These are phyloP conservation scores for Phoeniculus purpureus DNA, from an alignment of 2,797 vertebrate genomes.

Conservation along the genomic window DNA sequence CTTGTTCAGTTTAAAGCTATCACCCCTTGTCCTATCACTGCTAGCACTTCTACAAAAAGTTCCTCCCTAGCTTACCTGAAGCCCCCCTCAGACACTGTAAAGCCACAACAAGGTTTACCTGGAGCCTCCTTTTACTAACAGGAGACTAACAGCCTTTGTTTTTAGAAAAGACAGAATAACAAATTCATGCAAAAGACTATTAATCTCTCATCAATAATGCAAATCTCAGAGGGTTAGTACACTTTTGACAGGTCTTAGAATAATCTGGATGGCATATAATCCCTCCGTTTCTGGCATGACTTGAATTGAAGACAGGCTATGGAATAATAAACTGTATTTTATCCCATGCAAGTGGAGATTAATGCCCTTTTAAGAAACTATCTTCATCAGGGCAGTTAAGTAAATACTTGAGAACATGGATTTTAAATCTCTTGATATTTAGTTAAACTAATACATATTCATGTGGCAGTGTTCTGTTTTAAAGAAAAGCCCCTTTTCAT, in stretches of 20 bases:
- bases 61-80: too few relatives aligned
- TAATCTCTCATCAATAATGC: slow-evolving; percentile 24
- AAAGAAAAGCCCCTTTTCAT: not conserved
- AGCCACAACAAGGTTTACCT: too few relatives aligned
- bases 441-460: slow-evolving; percentile 34
- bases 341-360: not conserved
- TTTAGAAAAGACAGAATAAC: not conserved
- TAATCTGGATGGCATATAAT: slow-evolving; percentile 9
- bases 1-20: too few relatives aligned
- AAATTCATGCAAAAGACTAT: not conserved
- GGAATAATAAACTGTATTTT: slow-evolving; percentile 1
- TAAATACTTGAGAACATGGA: not conserved
- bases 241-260: slow-evolving; percentile 15
- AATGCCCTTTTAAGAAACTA: not conserved
- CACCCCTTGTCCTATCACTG: too few relatives aligned
- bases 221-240: not conserved
- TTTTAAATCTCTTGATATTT: slow-evolving; percentile 13
- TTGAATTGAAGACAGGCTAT: slow-evolving; percentile 3
- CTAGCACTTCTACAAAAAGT: too few relatives aligned
- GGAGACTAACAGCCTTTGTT: not conserved
- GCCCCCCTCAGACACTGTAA: too few relatives aligned
- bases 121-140: not conserved
- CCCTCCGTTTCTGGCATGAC: not conserved
- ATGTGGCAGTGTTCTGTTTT: not conserved
- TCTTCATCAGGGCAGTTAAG: not conserved